Conservation (phyloP, 2,797 vertebrate species). For the Dipus sagitta region DNA sequence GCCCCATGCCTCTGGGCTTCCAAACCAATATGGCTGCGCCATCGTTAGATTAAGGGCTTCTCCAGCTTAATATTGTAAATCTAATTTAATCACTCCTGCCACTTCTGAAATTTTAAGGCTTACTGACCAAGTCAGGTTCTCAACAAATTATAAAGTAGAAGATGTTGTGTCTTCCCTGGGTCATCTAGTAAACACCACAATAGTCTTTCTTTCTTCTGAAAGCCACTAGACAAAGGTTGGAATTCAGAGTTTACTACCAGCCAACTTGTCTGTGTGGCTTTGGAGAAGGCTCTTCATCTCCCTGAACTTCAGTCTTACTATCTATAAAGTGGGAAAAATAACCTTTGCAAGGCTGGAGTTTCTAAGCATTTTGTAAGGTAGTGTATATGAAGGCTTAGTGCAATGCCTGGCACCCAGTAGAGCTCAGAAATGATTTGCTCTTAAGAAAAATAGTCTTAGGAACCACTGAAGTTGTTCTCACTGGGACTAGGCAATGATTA, state of each 20-base stretch:
- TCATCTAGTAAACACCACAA: not conserved
- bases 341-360: not conserved
- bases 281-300: not conserved
- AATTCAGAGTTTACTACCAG: not conserved
- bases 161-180: not conserved
- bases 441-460: not conserved
- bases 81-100: not conserved
- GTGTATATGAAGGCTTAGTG: not conserved
- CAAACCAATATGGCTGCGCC: not conserved
- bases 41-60: not conserved
- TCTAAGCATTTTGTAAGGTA: not conserved
- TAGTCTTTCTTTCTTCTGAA: not conserved
- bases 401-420: not conserved
- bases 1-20: not conserved
- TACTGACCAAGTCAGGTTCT: not conserved
- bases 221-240: not conserved
- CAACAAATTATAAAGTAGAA: not conserved
- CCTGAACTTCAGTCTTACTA: not conserved
- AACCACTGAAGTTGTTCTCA: not conserved
- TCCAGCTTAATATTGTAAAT: not conserved
- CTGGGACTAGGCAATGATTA: not conserved
- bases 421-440: not conserved
- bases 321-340: not conserved
- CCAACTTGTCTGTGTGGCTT: not conserved
- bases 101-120: conserved; percentile 7